A percentile compares a stretch with the other conserved stretches of the same genome.
phyloP scores from a whole-genome alignment of 2,113 vertebrate genomes.

The Seriola rivoliana region DNA sequence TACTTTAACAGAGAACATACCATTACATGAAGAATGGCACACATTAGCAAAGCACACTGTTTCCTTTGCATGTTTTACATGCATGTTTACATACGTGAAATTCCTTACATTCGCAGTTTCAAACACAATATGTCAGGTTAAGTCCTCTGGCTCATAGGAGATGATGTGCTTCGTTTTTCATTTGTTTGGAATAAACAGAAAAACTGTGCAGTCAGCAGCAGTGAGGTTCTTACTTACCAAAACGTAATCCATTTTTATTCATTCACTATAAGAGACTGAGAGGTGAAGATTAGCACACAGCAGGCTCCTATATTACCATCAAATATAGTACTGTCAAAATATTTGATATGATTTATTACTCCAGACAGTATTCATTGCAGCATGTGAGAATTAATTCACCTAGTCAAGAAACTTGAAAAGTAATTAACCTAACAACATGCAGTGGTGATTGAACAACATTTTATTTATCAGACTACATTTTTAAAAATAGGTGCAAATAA shows the following conservation, averaged over 20 bases:
- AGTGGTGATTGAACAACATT: neutral
- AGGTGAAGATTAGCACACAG: neutral
- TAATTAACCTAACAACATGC: neutral
- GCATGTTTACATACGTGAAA: neutral
- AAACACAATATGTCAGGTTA: neutral
- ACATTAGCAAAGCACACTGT: neutral
- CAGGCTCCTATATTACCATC: neutral
- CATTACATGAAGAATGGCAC: neutral
- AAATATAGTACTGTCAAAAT: neutral
- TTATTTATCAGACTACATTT: neutral
- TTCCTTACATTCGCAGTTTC: neutral
- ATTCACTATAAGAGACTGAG: neutral
- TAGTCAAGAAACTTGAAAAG: constrained; percentile 17
- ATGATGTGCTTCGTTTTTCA: neutral
- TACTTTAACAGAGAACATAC: neutral
- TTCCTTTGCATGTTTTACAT: no score
- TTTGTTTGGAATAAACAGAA: constrained; percentile 3
- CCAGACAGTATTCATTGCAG: neutral
- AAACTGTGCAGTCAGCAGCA: constrained; percentile 1
- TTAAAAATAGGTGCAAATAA: no score
- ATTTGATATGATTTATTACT: neutral
- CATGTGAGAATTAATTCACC: constrained; percentile 8
- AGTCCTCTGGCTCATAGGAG: neutral
- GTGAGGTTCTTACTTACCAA: neutral
- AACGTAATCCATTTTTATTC: neutral